phyloP scores from a whole-genome alignment of 2,888 invertebrate genomes.

The Tetragonula carbonaria region DNA sequence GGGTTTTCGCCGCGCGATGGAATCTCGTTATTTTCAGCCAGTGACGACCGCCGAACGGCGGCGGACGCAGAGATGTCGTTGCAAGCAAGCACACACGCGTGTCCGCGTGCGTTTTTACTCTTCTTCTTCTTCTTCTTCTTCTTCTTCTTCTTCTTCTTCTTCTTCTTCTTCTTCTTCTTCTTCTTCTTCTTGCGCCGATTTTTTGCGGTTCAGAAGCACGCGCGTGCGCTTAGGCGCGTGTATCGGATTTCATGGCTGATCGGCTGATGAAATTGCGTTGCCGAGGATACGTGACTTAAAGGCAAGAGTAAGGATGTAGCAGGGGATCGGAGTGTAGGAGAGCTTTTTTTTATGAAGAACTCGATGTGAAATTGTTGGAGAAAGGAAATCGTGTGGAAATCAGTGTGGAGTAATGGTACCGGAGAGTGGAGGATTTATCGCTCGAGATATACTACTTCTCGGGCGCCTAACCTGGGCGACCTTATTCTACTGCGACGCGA shows the following conservation, averaged over 20 bases:
- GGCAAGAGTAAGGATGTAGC: background rate
- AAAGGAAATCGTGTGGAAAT: background rate
- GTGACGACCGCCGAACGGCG: constrained; percentile 24
- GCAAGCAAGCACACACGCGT: constrained; percentile 15
- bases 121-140: no score
- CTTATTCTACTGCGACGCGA: background rate
- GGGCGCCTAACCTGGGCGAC: background rate
- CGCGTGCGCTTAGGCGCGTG: no score
- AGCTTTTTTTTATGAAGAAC: background rate
- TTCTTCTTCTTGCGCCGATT: background rate
- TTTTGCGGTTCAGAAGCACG: background rate
- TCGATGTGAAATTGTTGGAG: background rate
- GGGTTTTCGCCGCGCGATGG: constrained; percentile 71
- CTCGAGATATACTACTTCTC: background rate
- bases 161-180: no score
- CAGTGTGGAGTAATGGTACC: background rate
- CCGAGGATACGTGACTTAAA: background rate
- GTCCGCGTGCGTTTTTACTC: background rate
- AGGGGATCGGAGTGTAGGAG: background rate
- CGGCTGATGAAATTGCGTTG: background rate
- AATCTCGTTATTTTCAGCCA: constrained; percentile 70
- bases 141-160: no score
- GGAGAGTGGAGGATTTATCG: background rate
- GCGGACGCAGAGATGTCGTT: constrained; percentile 33
- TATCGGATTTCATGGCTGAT: background rate